Evolutionary conservation across 2,113 vertebrate species (phyloP).

Genomic region (Promerops cafer): DNA sequence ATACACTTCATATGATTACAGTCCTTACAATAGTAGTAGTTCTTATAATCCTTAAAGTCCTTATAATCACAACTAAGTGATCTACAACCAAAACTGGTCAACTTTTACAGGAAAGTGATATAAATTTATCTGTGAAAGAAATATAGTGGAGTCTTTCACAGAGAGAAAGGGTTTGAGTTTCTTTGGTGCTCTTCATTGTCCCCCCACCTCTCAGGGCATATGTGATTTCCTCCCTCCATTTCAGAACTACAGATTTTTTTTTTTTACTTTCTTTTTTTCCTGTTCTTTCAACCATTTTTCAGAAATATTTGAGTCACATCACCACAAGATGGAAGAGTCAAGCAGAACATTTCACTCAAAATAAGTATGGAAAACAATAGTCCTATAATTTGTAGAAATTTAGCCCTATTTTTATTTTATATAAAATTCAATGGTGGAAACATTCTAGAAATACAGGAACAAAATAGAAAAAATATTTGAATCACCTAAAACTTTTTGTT

Average conservation of each 20-base stretch:
- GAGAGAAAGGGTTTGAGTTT: background rate
- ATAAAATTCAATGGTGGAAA: background rate
- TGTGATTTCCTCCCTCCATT: background rate
- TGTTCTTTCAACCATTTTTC: background rate
- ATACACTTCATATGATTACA: background rate
- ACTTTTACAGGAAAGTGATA: background rate
- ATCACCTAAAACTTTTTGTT: background rate
- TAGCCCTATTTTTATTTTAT: background rate
- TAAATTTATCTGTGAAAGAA: background rate
- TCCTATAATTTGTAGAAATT: background rate
- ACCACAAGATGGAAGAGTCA: background rate
- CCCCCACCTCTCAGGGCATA: background rate
- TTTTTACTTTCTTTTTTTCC: background rate
- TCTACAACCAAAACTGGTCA: background rate
- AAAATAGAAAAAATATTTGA: background rate
- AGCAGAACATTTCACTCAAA: background rate
- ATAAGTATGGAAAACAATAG: background rate
- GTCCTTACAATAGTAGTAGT: background rate
- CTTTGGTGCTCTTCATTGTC: background rate
- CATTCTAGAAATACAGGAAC: background rate
- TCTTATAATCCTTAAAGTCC: too few relatives aligned
- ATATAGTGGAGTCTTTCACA: background rate
- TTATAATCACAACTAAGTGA: background rate
- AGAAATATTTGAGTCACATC: background rate
- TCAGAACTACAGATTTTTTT: background rate